Evolutionary conservation across 2,797 vertebrate genomes (phyloP).

Genomic region (Microhierax caerulescens): DNA sequence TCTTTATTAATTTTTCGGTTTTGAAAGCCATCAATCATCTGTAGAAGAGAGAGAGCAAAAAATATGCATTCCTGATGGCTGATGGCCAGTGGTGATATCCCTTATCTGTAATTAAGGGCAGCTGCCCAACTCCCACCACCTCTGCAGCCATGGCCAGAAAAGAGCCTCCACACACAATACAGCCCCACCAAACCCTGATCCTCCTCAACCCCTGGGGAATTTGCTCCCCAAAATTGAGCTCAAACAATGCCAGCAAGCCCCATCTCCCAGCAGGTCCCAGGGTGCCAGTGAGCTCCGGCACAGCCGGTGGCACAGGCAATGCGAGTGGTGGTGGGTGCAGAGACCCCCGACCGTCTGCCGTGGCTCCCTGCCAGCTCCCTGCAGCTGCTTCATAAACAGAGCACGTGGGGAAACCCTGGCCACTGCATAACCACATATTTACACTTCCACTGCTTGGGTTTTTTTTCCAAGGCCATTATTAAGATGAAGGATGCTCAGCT

Average conservation of each 20-base stretch:
- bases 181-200: background rate
- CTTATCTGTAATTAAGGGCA: background rate
- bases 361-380: background rate
- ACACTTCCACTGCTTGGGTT: background rate
- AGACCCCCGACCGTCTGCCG: background rate
- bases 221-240: background rate
- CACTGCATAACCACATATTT: background rate
- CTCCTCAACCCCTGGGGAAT: background rate
- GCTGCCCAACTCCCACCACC: background rate
- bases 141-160: accelerated
- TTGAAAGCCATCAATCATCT: background rate
- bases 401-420: background rate
- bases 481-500: background rate
- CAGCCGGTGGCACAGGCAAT: background rate
- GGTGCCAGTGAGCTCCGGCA: accelerated
- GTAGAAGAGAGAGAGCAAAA: background rate
- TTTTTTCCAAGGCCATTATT: background rate
- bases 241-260: accelerated
- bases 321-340: accelerated
- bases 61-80: background rate
- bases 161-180: accelerated
- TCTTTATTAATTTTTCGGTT: background rate
- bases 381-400: background rate
- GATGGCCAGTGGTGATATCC: background rate
- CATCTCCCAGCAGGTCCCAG: background rate